phyloP scores from a whole-genome alignment of 2,888 invertebrate species.

The Adela reaumurella region DNA sequence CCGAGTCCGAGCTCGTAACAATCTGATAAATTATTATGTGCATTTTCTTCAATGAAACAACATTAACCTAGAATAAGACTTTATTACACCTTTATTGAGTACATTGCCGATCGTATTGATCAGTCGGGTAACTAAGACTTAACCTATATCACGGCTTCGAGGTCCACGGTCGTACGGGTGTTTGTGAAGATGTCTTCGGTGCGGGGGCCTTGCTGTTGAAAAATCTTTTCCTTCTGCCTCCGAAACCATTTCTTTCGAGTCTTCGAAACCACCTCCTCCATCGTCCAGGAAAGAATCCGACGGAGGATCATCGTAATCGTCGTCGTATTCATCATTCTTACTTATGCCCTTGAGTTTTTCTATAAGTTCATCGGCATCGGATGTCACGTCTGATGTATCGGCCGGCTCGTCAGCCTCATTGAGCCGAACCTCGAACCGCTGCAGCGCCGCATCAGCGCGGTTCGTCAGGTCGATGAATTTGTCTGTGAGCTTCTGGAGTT shows the following conservation, averaged over 20 bases:
- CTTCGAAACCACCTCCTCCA: conserved; percentile 32
- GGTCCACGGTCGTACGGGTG: conserved; percentile 50
- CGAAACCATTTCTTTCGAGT: conserved; percentile 22
- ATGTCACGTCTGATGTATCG: conserved; percentile 29
- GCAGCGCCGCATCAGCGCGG: conserved; percentile 41
- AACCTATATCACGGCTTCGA: conserved; percentile 5
- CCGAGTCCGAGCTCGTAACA: too few relatives aligned
- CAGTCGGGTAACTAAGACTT: too few relatives aligned
- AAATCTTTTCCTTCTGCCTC: neutral
- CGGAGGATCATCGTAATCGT: neutral
- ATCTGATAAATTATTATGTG: too few relatives aligned
- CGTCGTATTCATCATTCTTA: neutral
- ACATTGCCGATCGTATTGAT: too few relatives aligned
- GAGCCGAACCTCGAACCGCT: conserved; percentile 32
- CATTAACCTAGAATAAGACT: too few relatives aligned
- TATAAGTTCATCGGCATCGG: conserved; percentile 31
- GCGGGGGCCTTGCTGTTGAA: conserved; percentile 20
- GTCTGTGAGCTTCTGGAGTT: conserved; percentile 40
- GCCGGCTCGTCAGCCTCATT: conserved; percentile 24
- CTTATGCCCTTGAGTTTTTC: conserved; percentile 32
- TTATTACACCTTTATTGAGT: too few relatives aligned
- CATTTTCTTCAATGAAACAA: too few relatives aligned
- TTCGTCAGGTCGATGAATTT: conserved; percentile 45
- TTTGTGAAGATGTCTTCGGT: conserved; percentile 51
- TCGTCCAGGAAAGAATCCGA: conserved; percentile 28